phyloP scores from a whole-genome alignment of 2,888 invertebrate genomes.

The Brenthis hecate region DNA sequence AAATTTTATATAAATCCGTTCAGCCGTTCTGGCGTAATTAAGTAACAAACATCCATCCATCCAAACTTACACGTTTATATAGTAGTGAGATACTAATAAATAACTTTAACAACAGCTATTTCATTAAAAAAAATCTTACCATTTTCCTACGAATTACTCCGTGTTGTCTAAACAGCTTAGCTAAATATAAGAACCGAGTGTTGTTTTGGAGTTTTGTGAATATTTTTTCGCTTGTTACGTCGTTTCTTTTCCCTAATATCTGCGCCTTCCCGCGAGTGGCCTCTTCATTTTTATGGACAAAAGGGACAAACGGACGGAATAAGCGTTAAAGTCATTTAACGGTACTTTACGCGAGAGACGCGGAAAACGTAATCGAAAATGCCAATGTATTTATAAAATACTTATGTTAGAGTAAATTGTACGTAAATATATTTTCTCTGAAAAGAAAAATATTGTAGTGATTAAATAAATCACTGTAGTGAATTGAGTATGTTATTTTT shows the following conservation, averaged over 20 bases:
- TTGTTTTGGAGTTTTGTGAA: slow-evolving; percentile 26
- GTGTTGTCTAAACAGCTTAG: slow-evolving; percentile 5
- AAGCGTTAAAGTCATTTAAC: slow-evolving; percentile 10
- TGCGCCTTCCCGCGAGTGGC: slow-evolving; percentile 1
- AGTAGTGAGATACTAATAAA: no score
- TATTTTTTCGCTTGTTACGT: slow-evolving; percentile 19
- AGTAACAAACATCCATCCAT: no score
- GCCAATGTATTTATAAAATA: slow-evolving; percentile 6
- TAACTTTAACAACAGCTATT: no score
- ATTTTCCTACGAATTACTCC: neutral
- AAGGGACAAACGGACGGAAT: slow-evolving; percentile 9
- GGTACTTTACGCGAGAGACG: neutral
- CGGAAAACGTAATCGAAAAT: slow-evolving; percentile 1
- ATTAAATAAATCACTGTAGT: no score
- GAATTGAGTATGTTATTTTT: no score
- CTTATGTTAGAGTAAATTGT: neutral
- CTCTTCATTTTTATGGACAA: slow-evolving; percentile 18
- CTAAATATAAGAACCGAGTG: slow-evolving; percentile 15
- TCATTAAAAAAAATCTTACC: neutral
- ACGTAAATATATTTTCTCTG: neutral
- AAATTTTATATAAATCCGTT: no score
- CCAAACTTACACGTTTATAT: no score
- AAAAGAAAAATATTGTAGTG: no score
- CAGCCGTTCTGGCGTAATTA: no score
- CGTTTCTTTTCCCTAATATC: slow-evolving; percentile 16